These are phyloP conservation scores for Drosophila quadrilineata DNA, from an alignment of 1,140 invertebrate genomes.

Conservation along the genomic window DNA sequence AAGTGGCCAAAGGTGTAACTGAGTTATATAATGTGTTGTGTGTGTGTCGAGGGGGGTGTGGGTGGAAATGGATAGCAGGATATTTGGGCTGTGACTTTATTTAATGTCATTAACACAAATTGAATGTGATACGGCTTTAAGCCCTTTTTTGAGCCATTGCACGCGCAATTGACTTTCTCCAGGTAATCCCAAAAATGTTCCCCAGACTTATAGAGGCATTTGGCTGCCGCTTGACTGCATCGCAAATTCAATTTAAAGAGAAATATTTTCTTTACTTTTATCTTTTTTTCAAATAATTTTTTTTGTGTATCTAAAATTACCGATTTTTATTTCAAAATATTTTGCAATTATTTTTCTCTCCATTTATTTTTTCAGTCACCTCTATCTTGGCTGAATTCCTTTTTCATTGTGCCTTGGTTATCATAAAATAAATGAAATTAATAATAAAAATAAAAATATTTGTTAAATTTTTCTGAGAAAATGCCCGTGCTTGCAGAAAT, in stretches of 20 bases:
- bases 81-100: slow-evolving; percentile 64
- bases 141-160: slow-evolving; percentile 63
- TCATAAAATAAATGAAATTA: too few species aligned
- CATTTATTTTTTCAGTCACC: too few species aligned
- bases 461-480: slow-evolving; percentile 58
- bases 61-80: neutral
- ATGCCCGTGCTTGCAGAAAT: slow-evolving; percentile 62
- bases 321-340: too few species aligned
- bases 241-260: too few species aligned
- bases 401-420: too few species aligned
- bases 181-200: too few species aligned
- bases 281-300: too few species aligned
- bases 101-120: slow-evolving; percentile 78
- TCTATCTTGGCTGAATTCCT: neutral
- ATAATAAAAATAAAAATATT: slow-evolving; percentile 21
- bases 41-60: slow-evolving; percentile 20
- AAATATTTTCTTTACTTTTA: too few species aligned
- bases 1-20: slow-evolving; percentile 55
- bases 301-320: too few species aligned
- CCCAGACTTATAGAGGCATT: too few species aligned
- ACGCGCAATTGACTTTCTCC: slow-evolving; percentile 72
- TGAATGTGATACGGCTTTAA: slow-evolving; percentile 73
- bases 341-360: too few species aligned
- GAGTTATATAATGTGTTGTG: slow-evolving; percentile 25
- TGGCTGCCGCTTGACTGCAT: too few species aligned